These are phyloP conservation scores for Oasisia sp. DNA, from an alignment of 2,888 invertebrate species.

Conservation along the genomic window DNA sequence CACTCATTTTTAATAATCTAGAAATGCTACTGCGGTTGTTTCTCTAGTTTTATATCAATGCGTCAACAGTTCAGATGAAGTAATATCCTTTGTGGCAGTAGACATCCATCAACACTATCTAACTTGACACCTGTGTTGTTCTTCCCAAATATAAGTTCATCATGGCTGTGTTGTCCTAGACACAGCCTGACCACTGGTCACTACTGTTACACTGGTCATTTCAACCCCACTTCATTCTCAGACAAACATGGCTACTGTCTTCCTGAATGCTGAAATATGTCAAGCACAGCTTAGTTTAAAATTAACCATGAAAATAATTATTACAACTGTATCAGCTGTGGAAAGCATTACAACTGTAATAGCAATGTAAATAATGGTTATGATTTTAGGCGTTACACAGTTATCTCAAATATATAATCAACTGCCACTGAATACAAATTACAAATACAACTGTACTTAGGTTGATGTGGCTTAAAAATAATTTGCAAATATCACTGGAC, in stretches of 20 bases:
- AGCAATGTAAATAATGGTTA: neutral
- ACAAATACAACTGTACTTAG: neutral
- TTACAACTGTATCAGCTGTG: too few relatives aligned
- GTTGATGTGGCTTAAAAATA: neutral
- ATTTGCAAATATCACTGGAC: neutral
- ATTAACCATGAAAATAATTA: too few relatives aligned
- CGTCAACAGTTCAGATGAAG: neutral
- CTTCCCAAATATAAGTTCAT: neutral
- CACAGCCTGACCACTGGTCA: neutral
- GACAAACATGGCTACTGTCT: neutral
- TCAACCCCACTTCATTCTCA: neutral
- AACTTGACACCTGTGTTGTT: neutral
- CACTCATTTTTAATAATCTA: neutral
- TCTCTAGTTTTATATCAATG: neutral
- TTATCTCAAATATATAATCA: neutral
- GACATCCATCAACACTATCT: neutral
- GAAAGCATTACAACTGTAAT: neutral
- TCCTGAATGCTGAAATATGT: neutral
- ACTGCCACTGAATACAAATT: neutral
- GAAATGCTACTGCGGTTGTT: neutral
- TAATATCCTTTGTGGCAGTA: neutral
- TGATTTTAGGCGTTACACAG: neutral
- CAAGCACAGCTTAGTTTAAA: neutral
- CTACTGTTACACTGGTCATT: neutral
- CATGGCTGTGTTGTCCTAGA: neutral